Base-by-base conservation (phyloP, 2,113 vertebrate genomes). In the Scartelaos histophorus region DNA sequence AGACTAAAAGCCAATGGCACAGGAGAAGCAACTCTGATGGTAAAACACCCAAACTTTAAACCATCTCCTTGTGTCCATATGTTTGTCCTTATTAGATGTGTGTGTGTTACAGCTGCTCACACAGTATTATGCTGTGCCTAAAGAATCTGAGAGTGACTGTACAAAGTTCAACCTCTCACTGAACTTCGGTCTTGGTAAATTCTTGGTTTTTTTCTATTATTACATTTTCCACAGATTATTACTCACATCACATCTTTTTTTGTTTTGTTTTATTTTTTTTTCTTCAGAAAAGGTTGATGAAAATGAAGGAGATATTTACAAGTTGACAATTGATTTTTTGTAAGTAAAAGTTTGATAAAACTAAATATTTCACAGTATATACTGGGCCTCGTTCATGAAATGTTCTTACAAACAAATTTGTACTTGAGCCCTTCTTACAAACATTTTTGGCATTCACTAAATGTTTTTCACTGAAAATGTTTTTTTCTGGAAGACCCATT, bases 11-110 rank as follows among this genome's bases (percentile, higher is more conserved):
- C 94, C 0, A 84, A 19, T 25, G 96, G 96, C 21, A 53, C 66
- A 0, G 95, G 95, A 76, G 87, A 90, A 78, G 95, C 94, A 67
- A 92, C 90, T 0, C 34, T 96, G 72, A 94, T 88, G 0, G 95
- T 96, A 73, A 90, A 84, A 82, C 6, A 25, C 51, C 56, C 29
- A 6, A 22, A 17, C 19, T 64, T 9, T n/a, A 6, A 49, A 21
- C 6, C 13, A 67, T 13, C 11, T 34, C 66, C 34, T 5, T 43
- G 54, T 60, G 38, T 25, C 6, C 21, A 22, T 5, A 46, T 43
- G 19, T 13, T 19, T 35, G 12, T 45, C 1, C 16, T 45, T 56
- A 43, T 35, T 49, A 53, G 62, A 11, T 56, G 13, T 46, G 6
- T 54, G 0, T 21, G 3, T 16, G 54, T 22, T 82, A 58, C 76